These are phyloP conservation scores for Lasaia peninsularis DNA, from an alignment of 1,140 invertebrate genomes.

Conservation along the genomic window DNA sequence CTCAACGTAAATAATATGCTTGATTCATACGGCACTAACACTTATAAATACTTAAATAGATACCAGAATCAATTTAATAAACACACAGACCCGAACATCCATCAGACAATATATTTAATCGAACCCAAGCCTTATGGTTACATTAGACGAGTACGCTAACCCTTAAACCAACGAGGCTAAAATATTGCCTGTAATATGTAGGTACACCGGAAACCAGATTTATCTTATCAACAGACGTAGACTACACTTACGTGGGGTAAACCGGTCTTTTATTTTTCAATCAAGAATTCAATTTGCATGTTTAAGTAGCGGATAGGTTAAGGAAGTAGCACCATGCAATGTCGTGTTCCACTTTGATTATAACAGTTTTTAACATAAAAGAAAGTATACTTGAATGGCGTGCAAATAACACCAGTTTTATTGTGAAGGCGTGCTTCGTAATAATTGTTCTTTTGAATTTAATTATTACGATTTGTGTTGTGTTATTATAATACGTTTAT, in stretches of 20 bases:
- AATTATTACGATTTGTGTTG: background rate
- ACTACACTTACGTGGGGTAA: background rate
- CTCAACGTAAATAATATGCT: too few species aligned
- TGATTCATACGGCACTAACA: too few species aligned
- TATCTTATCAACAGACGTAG: background rate
- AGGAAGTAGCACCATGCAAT: conserved; percentile 7
- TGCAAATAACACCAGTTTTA: background rate
- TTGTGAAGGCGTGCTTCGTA: background rate
- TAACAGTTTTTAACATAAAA: conserved; percentile 7
- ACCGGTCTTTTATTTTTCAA: conserved; percentile 3
- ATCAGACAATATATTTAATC: too few species aligned
- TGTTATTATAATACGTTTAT: too few species aligned
- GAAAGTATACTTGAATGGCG: background rate
- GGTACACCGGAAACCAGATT: background rate
- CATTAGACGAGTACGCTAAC: too few species aligned
- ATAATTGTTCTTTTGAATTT: conserved; percentile 5
- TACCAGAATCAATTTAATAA: too few species aligned
- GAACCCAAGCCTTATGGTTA: too few species aligned
- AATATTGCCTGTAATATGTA: too few species aligned
- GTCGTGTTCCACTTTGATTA: conserved; percentile 1
- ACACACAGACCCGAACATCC: too few species aligned
- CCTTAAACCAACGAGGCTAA: too few species aligned
- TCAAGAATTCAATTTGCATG: conserved; percentile 8
- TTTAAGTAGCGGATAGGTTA: conserved; percentile 7
- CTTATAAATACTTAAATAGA: too few species aligned